phyloP scores from a whole-genome alignment of 2,113 vertebrate species.

The Pao palembangensis region DNA sequence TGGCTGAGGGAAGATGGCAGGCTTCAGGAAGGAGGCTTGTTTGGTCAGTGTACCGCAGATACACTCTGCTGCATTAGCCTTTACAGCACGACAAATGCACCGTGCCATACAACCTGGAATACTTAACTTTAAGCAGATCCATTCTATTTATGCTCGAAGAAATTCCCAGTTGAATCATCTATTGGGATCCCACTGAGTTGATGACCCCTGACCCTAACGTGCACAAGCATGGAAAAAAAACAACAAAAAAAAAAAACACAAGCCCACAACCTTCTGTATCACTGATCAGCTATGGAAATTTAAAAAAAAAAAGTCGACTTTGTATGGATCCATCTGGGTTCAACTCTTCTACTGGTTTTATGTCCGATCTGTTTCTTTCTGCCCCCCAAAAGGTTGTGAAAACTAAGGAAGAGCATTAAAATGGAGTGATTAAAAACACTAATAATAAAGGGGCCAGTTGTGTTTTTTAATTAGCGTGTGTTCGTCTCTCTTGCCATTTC shows the following conservation, averaged over 20 bases:
- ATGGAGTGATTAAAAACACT: neutral
- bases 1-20: slow-evolving; percentile 70
- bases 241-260: no score
- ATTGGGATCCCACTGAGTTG: no score
- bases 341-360: neutral
- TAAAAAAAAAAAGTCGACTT: no score
- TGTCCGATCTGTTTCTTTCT: neutral
- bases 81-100: slow-evolving; percentile 56
- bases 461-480: slow-evolving; percentile 33
- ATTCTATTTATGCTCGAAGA: neutral
- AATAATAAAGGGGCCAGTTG: slow-evolving; percentile 9
- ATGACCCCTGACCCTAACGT: no score
- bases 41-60: slow-evolving; percentile 27
- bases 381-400: neutral
- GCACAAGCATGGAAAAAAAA: no score
- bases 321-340: neutral
- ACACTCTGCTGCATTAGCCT: slow-evolving; percentile 56
- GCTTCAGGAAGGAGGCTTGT: slow-evolving; percentile 56
- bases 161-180: neutral
- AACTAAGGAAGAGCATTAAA: neutral
- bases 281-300: no score
- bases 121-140: no score
- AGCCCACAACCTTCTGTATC: no score
- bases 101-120: neutral
- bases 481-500: slow-evolving; percentile 29